These are phyloP conservation scores for Blennius ocellaris DNA, from an alignment of 2,113 vertebrate genomes.

Conservation along the genomic window DNA sequence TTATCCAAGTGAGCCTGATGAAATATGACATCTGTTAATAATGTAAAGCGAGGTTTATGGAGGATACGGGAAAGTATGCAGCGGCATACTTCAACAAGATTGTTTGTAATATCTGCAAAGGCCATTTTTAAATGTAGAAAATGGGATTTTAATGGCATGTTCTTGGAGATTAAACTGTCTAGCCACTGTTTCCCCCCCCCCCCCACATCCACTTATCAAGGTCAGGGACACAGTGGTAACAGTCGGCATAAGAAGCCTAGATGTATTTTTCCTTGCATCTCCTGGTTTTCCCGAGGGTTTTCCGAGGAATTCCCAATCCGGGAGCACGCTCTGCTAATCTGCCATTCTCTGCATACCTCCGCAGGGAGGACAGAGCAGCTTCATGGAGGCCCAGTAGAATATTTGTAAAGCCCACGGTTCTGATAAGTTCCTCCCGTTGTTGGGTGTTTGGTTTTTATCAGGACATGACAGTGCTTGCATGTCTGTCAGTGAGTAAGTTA, in stretches of 20 bases:
- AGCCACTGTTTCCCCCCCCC: neutral
- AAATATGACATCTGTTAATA: constrained; percentile 56
- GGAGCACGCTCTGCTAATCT: neutral
- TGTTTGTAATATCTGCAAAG: constrained; percentile 9
- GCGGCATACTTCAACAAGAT: constrained; percentile 4
- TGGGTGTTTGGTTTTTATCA: neutral
- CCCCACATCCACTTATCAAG: neutral
- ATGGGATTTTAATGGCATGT: constrained; percentile 16
- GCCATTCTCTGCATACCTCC: neutral
- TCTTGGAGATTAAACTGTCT: constrained; percentile 23
- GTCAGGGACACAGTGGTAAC: neutral
- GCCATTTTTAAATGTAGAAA: constrained; percentile 24
- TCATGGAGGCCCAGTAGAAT: neutral
- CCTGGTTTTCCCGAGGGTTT: constrained; percentile 19
- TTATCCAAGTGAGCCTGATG: constrained; percentile 47
- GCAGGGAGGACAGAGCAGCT: neutral
- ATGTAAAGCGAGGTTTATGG: constrained; percentile 39
- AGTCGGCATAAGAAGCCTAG: neutral
- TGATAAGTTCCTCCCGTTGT: neutral
- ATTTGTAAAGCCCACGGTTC: neutral
- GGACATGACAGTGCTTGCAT: neutral
- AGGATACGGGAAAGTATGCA: constrained; percentile 17
- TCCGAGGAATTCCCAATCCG: neutral
- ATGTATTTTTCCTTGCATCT: neutral
- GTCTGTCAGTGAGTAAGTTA: neutral